These are phyloP conservation scores for Bombylius discolor DNA, from an alignment of 2,888 invertebrate species.

Conservation along the genomic window DNA sequence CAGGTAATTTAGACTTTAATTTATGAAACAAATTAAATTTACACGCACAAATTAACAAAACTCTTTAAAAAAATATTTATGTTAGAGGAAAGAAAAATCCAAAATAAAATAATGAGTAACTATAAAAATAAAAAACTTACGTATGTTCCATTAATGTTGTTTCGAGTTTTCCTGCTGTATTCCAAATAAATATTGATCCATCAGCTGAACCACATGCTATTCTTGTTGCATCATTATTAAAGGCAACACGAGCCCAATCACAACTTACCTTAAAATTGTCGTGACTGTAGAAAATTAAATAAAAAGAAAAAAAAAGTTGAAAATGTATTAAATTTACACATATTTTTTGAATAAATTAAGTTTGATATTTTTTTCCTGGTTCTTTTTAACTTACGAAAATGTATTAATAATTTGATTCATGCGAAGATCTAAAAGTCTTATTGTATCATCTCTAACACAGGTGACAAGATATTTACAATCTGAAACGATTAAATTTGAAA, in stretches of 20 bases:
- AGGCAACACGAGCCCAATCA: conserved; percentile 86
- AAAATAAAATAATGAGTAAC: too few species aligned
- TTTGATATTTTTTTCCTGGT: neutral
- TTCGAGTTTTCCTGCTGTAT: conserved; percentile 61
- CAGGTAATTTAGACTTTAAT: too few species aligned
- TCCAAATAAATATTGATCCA: conserved; percentile 88
- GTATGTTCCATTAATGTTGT: conserved; percentile 66
- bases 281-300: conserved; percentile 48
- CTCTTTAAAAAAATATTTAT: too few species aligned
- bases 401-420: conserved; percentile 84
- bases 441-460: conserved; percentile 89
- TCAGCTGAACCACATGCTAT: conserved; percentile 86
- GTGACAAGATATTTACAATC: conserved; percentile 82
- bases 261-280: conserved; percentile 92
- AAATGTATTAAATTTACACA: neutral
- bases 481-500: conserved; percentile 36
- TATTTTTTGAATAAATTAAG: neutral
- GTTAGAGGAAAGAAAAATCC: too few species aligned
- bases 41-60: too few species aligned
- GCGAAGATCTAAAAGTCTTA: conserved; percentile 86
- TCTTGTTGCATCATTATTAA: conserved; percentile 81
- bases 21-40: too few species aligned
- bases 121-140: conserved; percentile 42
- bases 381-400: conserved; percentile 57
- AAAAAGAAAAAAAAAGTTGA: neutral